Base-by-base conservation (phyloP, 2,113 vertebrate genomes). In the Grus americana region DNA sequence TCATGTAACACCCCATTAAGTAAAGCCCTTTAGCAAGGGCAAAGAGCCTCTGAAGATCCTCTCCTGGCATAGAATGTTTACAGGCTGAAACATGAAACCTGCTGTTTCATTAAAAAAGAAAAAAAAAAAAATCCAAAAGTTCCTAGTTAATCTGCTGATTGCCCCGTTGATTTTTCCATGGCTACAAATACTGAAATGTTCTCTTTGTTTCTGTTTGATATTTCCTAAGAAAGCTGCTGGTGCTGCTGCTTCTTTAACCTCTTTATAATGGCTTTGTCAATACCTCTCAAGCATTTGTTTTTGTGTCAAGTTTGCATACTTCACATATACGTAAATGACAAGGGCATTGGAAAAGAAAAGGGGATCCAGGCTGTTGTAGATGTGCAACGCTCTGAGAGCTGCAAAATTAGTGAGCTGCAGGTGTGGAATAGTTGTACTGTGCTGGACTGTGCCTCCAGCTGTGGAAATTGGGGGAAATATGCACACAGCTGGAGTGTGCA, bases 11-110 rank as follows among this genome's bases (percentile, higher is more conserved):
- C 84, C 29, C 89, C 59, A 90, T 95, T 96, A 97, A 95, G 81
- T 88, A 95, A 95, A 96, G 89, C 55, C 91, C 92, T 96, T 95
- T 90, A 95, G 62, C 91, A 96, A 96, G 97, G 95, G 94, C 94
- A 83, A 63, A 95, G 50, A 70, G 84, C 55, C 78, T 95, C 80
- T 93, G 78, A 93, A 94, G 89, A 91, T 87, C 42, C 32, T 82
- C 71, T 79, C 34, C 47, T 90, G 66, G 27, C 63, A 71, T 44
- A 34, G 59, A 44, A 70, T 92, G 47, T 93, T 97, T 95, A 91
- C 81, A 67, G 50, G 40, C 58, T 91, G 87, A 95, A 95, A 78
- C 55, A 90, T 3, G 19, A 93, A 95, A 66, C 29, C 0, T 2
- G 1, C n/a, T 87, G 24, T 85, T 90, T 80, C 82, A 72, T 32